Base-by-base conservation (phyloP, 2,113 vertebrate species). In the Psammodynastes pulverulentus region DNA sequence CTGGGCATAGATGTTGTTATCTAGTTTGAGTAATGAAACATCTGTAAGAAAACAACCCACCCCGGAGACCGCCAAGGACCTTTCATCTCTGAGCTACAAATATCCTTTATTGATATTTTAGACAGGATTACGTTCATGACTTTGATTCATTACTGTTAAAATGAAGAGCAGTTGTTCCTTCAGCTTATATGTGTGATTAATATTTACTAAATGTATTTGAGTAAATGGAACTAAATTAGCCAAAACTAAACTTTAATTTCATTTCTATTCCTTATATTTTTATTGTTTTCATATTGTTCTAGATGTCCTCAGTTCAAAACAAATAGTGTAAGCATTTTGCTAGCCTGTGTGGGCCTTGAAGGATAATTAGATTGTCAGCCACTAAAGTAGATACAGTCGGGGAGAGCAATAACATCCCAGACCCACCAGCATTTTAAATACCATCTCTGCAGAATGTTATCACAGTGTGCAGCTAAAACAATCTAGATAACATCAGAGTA, bases 331-430 rank as follows among this genome's bases (percentile, higher is more conserved):
- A 94, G 90, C 89, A 95, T 0, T 5, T 94, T 96, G 90, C 79
- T 53, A 93, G 67, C 89, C 53, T 54, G 15, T 94, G 84, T 93
- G 88, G 94, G 92, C 93, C 95, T 95, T 95, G 96, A 95, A 96
- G 95, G 92, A 96, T 96, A 96, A 97, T 97, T 96, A 95, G 93
- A 23, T 90, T 96, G 92, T 96, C 94, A 88, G 93, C 93, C 1
- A 2, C 51, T 62, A 92, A 88, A 90, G 46, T 87, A 89, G 94
- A 91, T 94, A 92, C 94, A 94, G 88, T 90, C 93, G 92, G 87
- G 89, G 90, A 96, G 88, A 90, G 1, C 90, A 95, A 9, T 88
- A 26, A 93, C 96, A 89, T 92, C 72, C 90, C 79, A 93, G 92
- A 95, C 62, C 9, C 92, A 91, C 88, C 91, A 84, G 29, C 17